Evolutionary conservation across 1,140 invertebrate species (phyloP).

Genomic region (Microplitis mediator): DNA sequence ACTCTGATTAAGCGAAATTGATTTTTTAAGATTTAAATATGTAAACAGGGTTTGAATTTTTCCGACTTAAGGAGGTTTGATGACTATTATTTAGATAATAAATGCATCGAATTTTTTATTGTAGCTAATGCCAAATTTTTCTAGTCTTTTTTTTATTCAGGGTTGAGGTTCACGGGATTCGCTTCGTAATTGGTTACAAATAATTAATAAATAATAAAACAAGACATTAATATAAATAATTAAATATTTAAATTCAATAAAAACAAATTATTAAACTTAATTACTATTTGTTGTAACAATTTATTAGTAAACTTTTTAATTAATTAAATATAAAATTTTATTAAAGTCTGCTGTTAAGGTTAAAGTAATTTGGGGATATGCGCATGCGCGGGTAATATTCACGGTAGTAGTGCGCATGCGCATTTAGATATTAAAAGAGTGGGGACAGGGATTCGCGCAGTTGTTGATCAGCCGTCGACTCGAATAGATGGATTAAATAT

Average conservation of each 20-base stretch:
- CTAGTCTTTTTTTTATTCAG: background rate
- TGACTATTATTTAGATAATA: background rate
- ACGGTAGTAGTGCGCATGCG: no score
- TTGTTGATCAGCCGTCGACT: no score
- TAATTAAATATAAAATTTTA: no score
- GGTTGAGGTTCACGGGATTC: background rate
- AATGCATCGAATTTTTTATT: background rate
- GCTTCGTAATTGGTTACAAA: background rate
- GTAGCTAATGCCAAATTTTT: slow-evolving; percentile 6
- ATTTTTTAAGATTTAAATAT: slow-evolving; percentile 4
- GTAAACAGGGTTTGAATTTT: background rate
- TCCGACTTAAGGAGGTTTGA: background rate
- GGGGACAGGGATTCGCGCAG: no score
- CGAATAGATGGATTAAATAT: no score
- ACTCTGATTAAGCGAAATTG: background rate
- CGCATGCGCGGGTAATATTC: no score
- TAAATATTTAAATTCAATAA: background rate
- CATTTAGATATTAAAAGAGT: no score
- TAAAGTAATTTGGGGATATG: no score
- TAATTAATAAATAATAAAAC: background rate
- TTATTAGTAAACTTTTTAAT: no score
- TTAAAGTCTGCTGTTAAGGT: no score
- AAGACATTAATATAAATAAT: background rate
- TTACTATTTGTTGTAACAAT: no score
- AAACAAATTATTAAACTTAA: no score